Evolutionary conservation across 2,888 invertebrate genomes (phyloP).

Genomic region (Nomada lathburiana): DNA sequence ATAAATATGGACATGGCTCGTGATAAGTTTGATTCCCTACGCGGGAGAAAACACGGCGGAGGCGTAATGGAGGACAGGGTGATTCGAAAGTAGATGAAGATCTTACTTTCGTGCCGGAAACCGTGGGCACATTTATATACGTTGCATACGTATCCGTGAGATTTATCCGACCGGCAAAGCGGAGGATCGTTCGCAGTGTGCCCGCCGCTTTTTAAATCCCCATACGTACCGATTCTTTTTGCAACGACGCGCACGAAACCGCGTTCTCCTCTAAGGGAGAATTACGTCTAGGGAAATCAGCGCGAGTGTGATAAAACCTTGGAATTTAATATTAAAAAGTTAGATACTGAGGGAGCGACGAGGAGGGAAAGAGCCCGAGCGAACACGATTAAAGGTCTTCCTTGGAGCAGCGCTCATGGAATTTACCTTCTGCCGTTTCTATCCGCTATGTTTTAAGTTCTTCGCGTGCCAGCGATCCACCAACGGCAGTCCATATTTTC

Average conservation of each 20-base stretch:
- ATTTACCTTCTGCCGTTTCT: conserved; percentile 69
- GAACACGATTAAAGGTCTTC: background rate
- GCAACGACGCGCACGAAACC: conserved; percentile 4
- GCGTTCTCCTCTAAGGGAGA: conserved; percentile 32
- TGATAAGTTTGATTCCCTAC: conserved; percentile 37
- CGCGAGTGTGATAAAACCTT: conserved; percentile 55
- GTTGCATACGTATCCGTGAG: background rate
- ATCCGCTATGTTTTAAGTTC: conserved; percentile 67
- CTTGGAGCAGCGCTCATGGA: conserved; percentile 52
- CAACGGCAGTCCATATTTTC: conserved; percentile 40
- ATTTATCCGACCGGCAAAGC: conserved; percentile 50
- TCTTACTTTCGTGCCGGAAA: conserved; percentile 14
- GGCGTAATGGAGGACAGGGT: conserved; percentile 7
- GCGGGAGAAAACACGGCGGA: background rate
- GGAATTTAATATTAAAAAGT: conserved; percentile 72
- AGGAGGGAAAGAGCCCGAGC: background rate
- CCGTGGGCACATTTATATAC: background rate
- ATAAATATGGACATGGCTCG: conserved; percentile 37
- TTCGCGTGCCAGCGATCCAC: conserved; percentile 21
- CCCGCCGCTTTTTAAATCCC: conserved; percentile 50
- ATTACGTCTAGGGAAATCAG: conserved; percentile 64
- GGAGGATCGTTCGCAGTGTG: conserved; percentile 32
- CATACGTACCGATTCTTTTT: conserved; percentile 37
- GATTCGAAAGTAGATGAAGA: conserved; percentile 37
- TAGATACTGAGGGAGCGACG: conserved; percentile 11